A percentile compares a stretch with the other conserved stretches of the same genome.
Evolutionary conservation across 2,888 invertebrate genomes (phyloP).

Genomic region (Trachelus stipa): DNA sequence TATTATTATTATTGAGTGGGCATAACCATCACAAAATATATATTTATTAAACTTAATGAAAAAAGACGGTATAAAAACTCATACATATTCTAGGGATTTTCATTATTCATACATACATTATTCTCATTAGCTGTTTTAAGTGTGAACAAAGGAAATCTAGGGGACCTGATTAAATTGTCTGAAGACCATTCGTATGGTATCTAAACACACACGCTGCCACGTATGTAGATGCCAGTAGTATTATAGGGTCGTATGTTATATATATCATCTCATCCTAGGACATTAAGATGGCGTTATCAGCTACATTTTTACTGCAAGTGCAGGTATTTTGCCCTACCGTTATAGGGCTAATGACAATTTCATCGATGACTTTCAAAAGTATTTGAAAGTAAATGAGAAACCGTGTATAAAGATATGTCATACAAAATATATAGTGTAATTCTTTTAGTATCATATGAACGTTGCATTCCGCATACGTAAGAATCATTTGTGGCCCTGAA

Average conservation of each 20-base stretch:
- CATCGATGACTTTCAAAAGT: background rate
- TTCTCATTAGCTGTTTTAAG: background rate
- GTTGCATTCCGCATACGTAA: background rate
- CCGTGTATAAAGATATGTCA: background rate
- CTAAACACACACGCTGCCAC: background rate
- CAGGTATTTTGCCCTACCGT: no score
- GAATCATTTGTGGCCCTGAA: slow-evolving; percentile 33
- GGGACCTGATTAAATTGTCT: background rate
- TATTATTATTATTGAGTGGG: background rate
- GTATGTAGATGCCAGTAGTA: background rate
- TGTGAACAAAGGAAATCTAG: background rate
- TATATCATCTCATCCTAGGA: no score
- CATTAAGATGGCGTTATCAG: no score
- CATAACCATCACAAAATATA: background rate
- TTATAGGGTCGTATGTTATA: background rate
- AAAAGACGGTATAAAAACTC: background rate
- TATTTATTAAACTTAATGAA: background rate
- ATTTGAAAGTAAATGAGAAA: background rate
- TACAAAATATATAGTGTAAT: background rate
- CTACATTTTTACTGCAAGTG: no score
- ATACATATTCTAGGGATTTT: background rate
- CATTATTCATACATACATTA: background rate
- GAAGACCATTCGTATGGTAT: background rate
- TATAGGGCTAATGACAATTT: background rate
- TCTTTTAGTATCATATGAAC: background rate